These are phyloP conservation scores for Eubasilissa splendida DNA, from an alignment of 2,888 invertebrate species.

Conservation along the genomic window DNA sequence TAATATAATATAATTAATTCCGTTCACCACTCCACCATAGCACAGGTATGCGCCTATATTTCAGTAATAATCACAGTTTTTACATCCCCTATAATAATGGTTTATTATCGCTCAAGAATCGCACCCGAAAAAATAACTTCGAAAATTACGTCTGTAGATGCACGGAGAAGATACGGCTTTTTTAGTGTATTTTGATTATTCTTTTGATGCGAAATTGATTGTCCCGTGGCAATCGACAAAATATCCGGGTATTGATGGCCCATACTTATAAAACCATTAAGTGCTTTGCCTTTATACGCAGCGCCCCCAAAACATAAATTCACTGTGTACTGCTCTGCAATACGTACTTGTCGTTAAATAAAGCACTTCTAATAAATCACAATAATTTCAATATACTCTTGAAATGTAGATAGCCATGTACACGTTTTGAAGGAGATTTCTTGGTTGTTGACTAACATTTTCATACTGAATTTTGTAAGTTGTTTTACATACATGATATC, in stretches of 20 bases:
- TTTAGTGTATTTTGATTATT: conserved; percentile 57
- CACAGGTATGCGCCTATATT: too few species aligned
- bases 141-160: conserved; percentile 53
- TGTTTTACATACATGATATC: too few species aligned
- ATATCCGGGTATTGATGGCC: conserved; percentile 57
- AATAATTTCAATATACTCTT: neutral
- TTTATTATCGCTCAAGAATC: conserved; percentile 51
- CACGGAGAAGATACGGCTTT: conserved; percentile 52
- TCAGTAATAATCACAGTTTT: neutral
- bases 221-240: conserved; percentile 55
- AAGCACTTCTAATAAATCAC: conserved; percentile 24
- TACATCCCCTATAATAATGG: conserved; percentile 34
- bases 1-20: too few species aligned
- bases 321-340: conserved; percentile 7
- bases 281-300: conserved; percentile 38
- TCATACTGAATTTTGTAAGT: too few species aligned
- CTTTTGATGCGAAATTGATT: conserved; percentile 58
- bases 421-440: too few species aligned
- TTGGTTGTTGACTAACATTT: too few species aligned
- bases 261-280: conserved; percentile 58
- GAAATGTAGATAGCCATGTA: too few species aligned
- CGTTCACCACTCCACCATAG: too few species aligned
- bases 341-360: conserved; percentile 32
- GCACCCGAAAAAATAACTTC: conserved; percentile 36
- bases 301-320: conserved; percentile 44